Evolutionary conservation across 1,140 invertebrate genomes (phyloP), one percentile per base, ranked within the genome.

Genomic region (Stratiolaelaps scimitus): DNA sequence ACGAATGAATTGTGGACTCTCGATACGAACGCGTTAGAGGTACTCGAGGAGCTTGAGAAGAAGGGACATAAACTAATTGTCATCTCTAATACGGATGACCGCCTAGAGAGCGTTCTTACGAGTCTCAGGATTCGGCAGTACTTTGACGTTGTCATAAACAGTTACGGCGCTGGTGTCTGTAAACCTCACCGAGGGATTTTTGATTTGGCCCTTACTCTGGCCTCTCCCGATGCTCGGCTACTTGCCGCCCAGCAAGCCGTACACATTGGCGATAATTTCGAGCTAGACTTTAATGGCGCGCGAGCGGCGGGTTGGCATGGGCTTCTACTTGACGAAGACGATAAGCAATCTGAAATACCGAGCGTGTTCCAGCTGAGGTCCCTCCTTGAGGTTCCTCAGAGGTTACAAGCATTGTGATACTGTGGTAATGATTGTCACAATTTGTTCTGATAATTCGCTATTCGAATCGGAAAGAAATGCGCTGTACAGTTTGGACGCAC

Each of bases 241-340:
- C 26, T 17, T 23, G 15, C 15, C 15, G 53, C 53, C 13, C 15
- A 26, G 34, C 34, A 26, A 10, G 23, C 23, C 10, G 23, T 60
- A 6, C 53, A 60, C 26, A 26, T 60, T 17, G 53, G 53, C 10
- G 53, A 60, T 10, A 23, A 60, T 60, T 60, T 60, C 2, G 53
- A 60, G 26, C 4, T 2, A 1, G 53, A 60, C 53, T 60, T 29
- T 34, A 23, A 20, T 2, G 53, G 53, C 13, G 53, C 53, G 2
- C 1, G 23, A 23, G 20, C 15, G 10, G 53, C 53, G 2, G 53
- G 53, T 26, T 60, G 53, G 53, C 17, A 60, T 26, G 53, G 26
- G 2, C 34, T 60, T 17, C 34, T 26, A 13, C 23, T 60, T 15
- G 34, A 60, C 26, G 15, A 26, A 5, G 15, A 34, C 17, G 23